phyloP scores from a whole-genome alignment of 2,113 vertebrate genomes.

The Heptranchias perlo region DNA sequence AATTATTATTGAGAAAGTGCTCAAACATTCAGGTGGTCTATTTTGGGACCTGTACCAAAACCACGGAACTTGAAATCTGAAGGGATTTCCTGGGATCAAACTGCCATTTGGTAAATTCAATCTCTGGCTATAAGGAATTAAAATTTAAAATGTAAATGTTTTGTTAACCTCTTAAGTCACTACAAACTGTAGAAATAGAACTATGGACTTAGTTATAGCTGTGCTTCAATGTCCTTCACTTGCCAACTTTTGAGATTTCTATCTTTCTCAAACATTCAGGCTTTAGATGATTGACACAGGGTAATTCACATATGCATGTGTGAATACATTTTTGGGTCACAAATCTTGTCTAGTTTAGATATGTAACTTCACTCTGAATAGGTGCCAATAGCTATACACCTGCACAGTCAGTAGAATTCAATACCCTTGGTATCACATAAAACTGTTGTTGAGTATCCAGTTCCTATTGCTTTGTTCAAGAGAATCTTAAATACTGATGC shows the following conservation, averaged over 20 bases:
- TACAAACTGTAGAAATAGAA: no score
- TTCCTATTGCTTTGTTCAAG: not conserved
- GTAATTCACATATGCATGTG: not conserved
- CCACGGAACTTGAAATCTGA: not conserved
- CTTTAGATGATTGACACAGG: not conserved
- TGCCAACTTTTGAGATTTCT: not conserved
- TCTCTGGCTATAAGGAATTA: not conserved
- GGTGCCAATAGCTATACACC: not conserved
- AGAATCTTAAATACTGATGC: not conserved
- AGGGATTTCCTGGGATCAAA: not conserved
- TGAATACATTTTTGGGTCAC: not conserved
- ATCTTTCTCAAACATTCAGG: not conserved
- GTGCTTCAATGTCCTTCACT: not conserved
- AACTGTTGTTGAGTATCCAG: not conserved
- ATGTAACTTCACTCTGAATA: not conserved
- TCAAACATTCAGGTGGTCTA: not conserved
- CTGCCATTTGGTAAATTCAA: not conserved
- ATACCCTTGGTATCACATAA: not conserved
- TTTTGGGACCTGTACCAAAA: not conserved
- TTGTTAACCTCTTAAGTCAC: not conserved
- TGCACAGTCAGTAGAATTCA: not conserved
- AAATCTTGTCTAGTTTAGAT: not conserved
- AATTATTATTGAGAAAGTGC: not conserved
- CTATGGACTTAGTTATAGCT: no score
- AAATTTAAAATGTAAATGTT: not conserved